A percentile compares a stretch with the other conserved stretches of the same genome.
These are phyloP conservation scores for Apis mellifera DNA, from an alignment of 1,140 invertebrate species.

Conservation along the genomic window DNA sequence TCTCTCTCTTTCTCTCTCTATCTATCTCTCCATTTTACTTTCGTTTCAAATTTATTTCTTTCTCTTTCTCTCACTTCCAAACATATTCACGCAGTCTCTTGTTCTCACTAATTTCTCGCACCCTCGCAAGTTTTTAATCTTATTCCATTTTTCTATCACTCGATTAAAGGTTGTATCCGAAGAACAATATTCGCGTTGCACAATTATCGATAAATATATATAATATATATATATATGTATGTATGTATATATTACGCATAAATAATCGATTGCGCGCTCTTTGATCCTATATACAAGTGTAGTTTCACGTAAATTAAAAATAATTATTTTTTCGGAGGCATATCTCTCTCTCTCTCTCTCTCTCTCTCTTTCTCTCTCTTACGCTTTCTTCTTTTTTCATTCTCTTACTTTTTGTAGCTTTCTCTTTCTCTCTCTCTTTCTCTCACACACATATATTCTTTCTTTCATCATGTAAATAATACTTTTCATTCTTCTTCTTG, in stretches of 20 bases:
- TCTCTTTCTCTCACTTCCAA: background rate
- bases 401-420: background rate
- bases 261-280: conserved; percentile 77
- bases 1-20: background rate
- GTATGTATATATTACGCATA: conserved; percentile 74
- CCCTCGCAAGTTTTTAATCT: background rate
- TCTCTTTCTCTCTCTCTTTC: background rate
- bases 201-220: conserved; percentile 77
- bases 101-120: conserved; percentile 5
- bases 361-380: too few relatives aligned
- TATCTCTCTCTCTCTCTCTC: background rate
- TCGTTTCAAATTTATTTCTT: background rate
- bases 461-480: conserved; percentile 31
- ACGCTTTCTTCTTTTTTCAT: background rate
- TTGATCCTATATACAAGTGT: conserved; percentile 77
- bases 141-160: conserved; percentile 3
- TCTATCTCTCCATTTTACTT: background rate
- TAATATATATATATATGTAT: conserved; percentile 66
- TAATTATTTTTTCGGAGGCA: conserved; percentile 65
- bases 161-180: conserved; percentile 76
- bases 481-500: conserved; percentile 10
- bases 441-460: background rate
- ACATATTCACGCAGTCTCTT: background rate
- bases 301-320: conserved; percentile 74
- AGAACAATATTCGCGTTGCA: conserved; percentile 76